Percentiles rank a stretch among this genome's conserved stretches.
phyloP scores from a whole-genome alignment of 1,140 invertebrate genomes.

The Agraylea sexmaculata region DNA sequence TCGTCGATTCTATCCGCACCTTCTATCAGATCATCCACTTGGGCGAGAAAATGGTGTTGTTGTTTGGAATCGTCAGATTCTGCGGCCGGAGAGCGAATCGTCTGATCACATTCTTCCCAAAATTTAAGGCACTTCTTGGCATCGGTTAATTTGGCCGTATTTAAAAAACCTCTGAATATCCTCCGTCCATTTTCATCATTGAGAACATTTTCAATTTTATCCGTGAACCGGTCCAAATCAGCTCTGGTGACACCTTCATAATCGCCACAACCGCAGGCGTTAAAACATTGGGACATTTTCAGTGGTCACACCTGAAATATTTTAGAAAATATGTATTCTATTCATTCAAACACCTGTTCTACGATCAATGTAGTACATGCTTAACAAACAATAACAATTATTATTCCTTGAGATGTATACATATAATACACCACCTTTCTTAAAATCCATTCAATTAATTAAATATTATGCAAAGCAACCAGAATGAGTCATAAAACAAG shows the following conservation, averaged over 20 bases:
- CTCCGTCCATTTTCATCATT: conserved; percentile 34
- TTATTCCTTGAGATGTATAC: no score
- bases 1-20: conserved; percentile 33
- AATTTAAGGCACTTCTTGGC: conserved; percentile 30
- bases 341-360: no score
- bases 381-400: no score
- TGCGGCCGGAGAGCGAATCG: conserved; percentile 20
- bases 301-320: no score
- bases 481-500: no score
- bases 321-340: no score
- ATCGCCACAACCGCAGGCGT: conserved; percentile 33
- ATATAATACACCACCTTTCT: no score
- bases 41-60: conserved; percentile 22
- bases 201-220: conserved; percentile 38
- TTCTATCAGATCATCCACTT: conserved; percentile 24
- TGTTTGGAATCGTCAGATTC: conserved; percentile 26
- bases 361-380: neutral
- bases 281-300: conserved; percentile 37
- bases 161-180: conserved; percentile 36
- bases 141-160: conserved; percentile 29
- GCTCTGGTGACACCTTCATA: conserved; percentile 32
- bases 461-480: no score
- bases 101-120: conserved; percentile 32
- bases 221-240: conserved; percentile 38
- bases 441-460: no score